A percentile compares a stretch with the other conserved stretches of the same genome.
These are phyloP conservation scores for Pteromalus puparum DNA, from an alignment of 1,140 invertebrate species.

Conservation along the genomic window DNA sequence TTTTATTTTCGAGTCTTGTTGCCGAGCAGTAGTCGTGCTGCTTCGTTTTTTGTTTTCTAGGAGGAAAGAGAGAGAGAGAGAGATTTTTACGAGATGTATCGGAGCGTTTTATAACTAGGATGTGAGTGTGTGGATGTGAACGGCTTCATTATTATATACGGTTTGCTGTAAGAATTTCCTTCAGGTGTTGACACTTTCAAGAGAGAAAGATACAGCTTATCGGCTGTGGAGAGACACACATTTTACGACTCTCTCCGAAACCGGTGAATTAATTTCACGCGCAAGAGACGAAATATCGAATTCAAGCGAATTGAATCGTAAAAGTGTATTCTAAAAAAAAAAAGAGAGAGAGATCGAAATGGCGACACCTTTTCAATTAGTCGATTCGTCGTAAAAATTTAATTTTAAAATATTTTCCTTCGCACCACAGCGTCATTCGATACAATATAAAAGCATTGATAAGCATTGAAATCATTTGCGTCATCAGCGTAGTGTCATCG, in stretches of 20 bases:
- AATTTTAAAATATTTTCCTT: neutral
- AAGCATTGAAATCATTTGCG: neutral
- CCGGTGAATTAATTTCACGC: neutral
- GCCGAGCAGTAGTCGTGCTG: neutral
- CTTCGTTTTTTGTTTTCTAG: neutral
- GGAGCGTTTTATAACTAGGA: neutral
- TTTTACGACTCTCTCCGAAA: neutral
- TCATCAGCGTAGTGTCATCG: no score
- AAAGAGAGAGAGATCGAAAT: neutral
- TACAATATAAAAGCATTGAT: neutral
- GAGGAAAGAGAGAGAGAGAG: neutral
- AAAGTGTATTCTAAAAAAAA: neutral
- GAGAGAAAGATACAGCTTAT: no score
- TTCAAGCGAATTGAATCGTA: neutral
- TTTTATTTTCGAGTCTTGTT: conserved; percentile 2
- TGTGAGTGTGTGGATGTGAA: neutral
- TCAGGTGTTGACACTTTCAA: neutral
- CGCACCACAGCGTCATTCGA: no score
- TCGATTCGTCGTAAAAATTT: neutral
- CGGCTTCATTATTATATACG: conserved; percentile 10
- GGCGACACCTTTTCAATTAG: neutral
- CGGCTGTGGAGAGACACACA: no score
- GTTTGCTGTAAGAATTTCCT: neutral
- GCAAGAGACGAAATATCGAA: neutral
- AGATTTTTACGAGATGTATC: neutral